A percentile compares a stretch with the other conserved stretches of the same genome.
Conservation (phyloP, 2,888 invertebrate species). For the Piscicola geometra region DNA sequence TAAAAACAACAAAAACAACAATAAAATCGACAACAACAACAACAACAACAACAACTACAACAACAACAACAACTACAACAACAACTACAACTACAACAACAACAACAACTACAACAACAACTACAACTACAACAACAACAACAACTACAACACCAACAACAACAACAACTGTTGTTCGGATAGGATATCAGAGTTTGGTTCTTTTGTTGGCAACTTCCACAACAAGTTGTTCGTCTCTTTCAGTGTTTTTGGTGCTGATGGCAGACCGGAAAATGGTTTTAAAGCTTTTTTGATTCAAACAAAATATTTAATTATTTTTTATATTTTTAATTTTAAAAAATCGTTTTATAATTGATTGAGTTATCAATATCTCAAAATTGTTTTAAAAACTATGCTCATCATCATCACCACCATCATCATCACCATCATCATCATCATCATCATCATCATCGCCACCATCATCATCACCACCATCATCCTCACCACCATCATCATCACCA, state of each 20-base stretch:
- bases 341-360: too few relatives aligned
- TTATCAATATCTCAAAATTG: too few relatives aligned
- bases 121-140: neutral
- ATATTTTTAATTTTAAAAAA: too few relatives aligned
- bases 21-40: neutral
- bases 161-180: neutral
- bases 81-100: neutral
- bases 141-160: neutral
- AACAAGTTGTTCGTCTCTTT: slow-evolving; percentile 53
- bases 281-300: too few relatives aligned
- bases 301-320: too few relatives aligned
- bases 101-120: neutral
- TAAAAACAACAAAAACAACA: neutral
- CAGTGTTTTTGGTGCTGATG: slow-evolving; percentile 50
- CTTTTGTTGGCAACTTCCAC: slow-evolving; percentile 49
- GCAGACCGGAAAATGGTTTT: slow-evolving; percentile 28
- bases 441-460: too few relatives aligned
- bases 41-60: neutral
- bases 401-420: too few relatives aligned
- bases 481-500: too few relatives aligned
- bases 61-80: neutral
- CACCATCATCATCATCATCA: too few relatives aligned
- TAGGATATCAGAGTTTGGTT: slow-evolving; percentile 48
- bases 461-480: too few relatives aligned
- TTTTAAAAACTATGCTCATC: too few relatives aligned